Evolutionary conservation across 2,113 vertebrate species (phyloP).

Genomic region (Sebastes fasciatus): DNA sequence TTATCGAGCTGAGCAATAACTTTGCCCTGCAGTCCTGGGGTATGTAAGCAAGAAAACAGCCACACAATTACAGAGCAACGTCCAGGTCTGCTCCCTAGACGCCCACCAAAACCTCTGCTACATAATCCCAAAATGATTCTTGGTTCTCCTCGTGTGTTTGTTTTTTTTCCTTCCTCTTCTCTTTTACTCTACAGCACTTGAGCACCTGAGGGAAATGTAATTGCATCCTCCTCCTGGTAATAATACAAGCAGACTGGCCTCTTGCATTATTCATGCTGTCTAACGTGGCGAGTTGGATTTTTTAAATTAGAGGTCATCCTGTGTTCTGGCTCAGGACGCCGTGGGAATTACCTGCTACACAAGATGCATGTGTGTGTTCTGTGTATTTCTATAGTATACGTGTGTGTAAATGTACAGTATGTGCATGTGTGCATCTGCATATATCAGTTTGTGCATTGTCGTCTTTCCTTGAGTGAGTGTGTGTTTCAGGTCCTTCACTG

Average conservation of each 20-base stretch:
- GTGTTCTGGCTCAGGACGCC: conserved; percentile 51
- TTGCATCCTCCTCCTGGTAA: conserved; percentile 73
- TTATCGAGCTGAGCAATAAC: conserved; percentile 27
- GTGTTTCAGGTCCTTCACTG: neutral
- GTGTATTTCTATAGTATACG: neutral
- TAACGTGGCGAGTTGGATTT: conserved; percentile 66
- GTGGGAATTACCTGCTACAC: conserved; percentile 57
- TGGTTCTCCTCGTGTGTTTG: neutral
- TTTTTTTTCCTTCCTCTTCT: neutral
- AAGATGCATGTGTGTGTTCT: neutral
- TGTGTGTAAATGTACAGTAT: neutral
- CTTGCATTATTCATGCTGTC: conserved; percentile 79
- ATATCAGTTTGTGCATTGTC: no score
- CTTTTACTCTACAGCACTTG: conserved; percentile 32
- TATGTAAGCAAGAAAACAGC: conserved; percentile 29
- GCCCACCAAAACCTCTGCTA: conserved; percentile 1
- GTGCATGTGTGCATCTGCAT: neutral
- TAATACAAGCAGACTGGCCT: conserved; percentile 69
- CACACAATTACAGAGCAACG: conserved; percentile 7
- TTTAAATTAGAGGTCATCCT: conserved; percentile 80
- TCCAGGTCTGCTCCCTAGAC: conserved; percentile 14
- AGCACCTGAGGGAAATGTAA: conserved; percentile 76
- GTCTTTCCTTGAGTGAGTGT: neutral
- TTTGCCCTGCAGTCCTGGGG: neutral
- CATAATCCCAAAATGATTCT: conserved; percentile 28